These are phyloP conservation scores for Typhlichthys eigenmanni DNA, from an alignment of 2,797 vertebrate species.

Conservation along the genomic window DNA sequence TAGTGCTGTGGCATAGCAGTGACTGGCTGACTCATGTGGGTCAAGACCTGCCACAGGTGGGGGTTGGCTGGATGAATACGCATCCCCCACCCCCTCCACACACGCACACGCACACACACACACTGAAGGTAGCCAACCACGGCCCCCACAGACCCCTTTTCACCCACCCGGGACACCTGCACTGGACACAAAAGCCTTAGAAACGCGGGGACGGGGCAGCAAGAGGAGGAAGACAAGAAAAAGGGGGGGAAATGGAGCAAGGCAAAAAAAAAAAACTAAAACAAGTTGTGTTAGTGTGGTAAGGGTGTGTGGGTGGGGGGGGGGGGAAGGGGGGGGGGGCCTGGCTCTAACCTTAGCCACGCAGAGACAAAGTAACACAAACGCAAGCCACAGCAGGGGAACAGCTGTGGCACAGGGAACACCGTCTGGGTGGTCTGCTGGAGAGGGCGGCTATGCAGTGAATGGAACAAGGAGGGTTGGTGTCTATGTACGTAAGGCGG, in stretches of 20 bases:
- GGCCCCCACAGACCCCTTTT: constrained; percentile 59
- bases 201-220: not conserved
- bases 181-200: constrained; percentile 75
- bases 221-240: constrained; percentile 33
- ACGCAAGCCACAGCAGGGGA: constrained; percentile 73
- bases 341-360: constrained; percentile 66
- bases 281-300: constrained; percentile 6
- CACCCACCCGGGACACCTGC: constrained; percentile 80
- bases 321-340: constrained; percentile 30
- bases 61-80: constrained; percentile 69
- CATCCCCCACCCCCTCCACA: constrained; percentile 24
- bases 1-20: constrained; percentile 55
- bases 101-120: constrained; percentile 2
- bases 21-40: constrained; percentile 73
- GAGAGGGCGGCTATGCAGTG: constrained; percentile 3
- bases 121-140: constrained; percentile 46
- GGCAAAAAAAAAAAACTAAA: constrained; percentile 24
- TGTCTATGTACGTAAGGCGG: not conserved
- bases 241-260: constrained; percentile 14
- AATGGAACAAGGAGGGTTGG: not conserved
- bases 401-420: constrained; percentile 77
- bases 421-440: constrained; percentile 72
- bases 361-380: constrained; percentile 83
- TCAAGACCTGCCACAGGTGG: constrained; percentile 77
- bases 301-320: constrained; percentile 15